Evolutionary conservation across 1,140 invertebrate genomes (phyloP).

Genomic region (Halesus radiatus): DNA sequence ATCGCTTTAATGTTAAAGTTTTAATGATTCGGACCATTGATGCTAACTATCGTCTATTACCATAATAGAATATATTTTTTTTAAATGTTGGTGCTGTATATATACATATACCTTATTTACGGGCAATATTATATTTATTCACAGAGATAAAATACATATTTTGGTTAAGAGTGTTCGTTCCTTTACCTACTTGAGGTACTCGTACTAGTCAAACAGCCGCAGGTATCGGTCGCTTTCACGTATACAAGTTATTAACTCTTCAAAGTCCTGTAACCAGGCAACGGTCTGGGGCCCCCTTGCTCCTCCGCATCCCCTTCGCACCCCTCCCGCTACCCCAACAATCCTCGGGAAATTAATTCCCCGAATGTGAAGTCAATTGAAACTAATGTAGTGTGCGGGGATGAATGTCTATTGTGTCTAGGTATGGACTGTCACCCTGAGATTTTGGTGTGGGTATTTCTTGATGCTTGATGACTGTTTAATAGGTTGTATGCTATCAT

Average conservation of each 20-base stretch:
- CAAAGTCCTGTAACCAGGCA: constrained; percentile 54
- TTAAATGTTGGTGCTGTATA: no score
- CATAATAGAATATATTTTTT: no score
- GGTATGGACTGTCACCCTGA: not conserved
- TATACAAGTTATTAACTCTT: constrained; percentile 55
- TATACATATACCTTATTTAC: no score
- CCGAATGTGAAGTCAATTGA: constrained; percentile 58
- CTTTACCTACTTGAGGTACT: not conserved
- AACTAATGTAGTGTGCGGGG: constrained; percentile 56
- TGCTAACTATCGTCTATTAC: no score
- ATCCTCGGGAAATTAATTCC: constrained; percentile 56
- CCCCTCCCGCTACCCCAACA: not conserved
- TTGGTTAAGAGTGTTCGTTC: not conserved
- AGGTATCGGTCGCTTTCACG: constrained; percentile 46
- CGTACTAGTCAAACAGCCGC: constrained; percentile 33
- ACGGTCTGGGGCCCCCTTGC: constrained; percentile 6
- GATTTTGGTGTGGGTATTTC: not conserved
- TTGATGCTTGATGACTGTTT: no score
- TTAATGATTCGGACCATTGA: no score
- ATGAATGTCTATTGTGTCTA: constrained; percentile 50
- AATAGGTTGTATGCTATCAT: no score
- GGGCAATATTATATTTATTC: no score
- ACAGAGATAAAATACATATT: no score
- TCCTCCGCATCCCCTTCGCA: not conserved
- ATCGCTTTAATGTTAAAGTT: no score